phyloP scores from a whole-genome alignment of 2,797 vertebrate species.

The Acipenser oxyrinchus region DNA sequence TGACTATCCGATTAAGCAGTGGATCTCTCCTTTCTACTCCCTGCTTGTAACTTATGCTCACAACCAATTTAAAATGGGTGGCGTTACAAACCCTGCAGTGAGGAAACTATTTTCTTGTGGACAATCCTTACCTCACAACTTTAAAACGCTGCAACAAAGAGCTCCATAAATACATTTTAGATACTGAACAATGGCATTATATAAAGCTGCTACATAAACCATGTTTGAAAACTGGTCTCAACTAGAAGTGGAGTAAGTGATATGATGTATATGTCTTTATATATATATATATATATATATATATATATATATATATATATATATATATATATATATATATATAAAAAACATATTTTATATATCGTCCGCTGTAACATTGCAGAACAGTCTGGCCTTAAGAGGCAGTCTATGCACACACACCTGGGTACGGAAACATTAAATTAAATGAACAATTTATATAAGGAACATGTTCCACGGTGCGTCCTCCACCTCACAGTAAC shows the following conservation, averaged over 20 bases:
- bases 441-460: background rate
- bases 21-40: background rate
- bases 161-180: conserved; percentile 3
- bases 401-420: no score
- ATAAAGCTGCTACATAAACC: no score
- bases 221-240: background rate
- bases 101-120: background rate
- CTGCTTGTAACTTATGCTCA: background rate
- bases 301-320: no score
- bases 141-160: conserved; percentile 2
- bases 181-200: conserved; percentile 10
- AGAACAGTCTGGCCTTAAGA: no score
- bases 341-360: no score
- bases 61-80: conserved; percentile 5
- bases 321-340: no score
- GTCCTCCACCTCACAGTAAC: conserved; percentile 6
- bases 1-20: conserved; percentile 14
- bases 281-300: no score
- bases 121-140: background rate
- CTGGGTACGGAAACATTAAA: background rate
- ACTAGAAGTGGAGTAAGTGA: no score
- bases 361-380: no score
- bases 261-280: no score
- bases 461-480: background rate
- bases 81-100: background rate